phyloP scores from a whole-genome alignment of 2,888 invertebrate genomes.

The Timandra comae region DNA sequence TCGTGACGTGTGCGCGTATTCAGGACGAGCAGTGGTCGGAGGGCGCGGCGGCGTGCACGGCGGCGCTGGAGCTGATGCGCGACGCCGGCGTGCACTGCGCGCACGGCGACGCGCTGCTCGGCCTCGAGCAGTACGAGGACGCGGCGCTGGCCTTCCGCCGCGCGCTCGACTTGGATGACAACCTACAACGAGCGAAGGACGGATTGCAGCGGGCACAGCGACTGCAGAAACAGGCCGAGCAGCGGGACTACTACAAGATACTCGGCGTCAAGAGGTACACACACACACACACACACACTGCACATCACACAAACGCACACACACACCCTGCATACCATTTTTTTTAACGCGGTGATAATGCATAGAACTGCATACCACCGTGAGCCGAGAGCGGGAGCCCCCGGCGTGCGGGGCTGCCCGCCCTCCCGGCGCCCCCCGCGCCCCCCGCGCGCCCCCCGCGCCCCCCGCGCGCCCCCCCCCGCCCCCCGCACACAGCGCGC shows the following conservation, averaged over 20 bases:
- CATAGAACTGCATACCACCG: too few relatives aligned
- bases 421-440: too few relatives aligned
- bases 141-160: conserved; percentile 91
- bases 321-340: too few relatives aligned
- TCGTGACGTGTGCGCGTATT: too few relatives aligned
- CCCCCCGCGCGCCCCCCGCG: too few relatives aligned
- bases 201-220: conserved; percentile 92
- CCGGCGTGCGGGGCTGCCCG: too few relatives aligned
- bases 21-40: conserved; percentile 82
- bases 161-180: conserved; percentile 89
- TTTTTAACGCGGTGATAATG: too few relatives aligned
- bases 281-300: too few relatives aligned
- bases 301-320: too few relatives aligned
- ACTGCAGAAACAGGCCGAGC: conserved; percentile 93
- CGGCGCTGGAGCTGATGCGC: conserved; percentile 84
- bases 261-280: conserved; percentile 87
- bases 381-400: too few relatives aligned
- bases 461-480: too few relatives aligned
- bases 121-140: conserved; percentile 94
- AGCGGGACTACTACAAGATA: conserved; percentile 98
- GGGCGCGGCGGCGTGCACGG: conserved; percentile 86
- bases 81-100: conserved; percentile 91
- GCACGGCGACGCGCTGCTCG: conserved; percentile 93
- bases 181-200: conserved; percentile 88
- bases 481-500: too few relatives aligned